Evolutionary conservation across 2,888 invertebrate species (phyloP), one percentile per base, ranked within the genome.

Genomic region (Noctua comes): DNA sequence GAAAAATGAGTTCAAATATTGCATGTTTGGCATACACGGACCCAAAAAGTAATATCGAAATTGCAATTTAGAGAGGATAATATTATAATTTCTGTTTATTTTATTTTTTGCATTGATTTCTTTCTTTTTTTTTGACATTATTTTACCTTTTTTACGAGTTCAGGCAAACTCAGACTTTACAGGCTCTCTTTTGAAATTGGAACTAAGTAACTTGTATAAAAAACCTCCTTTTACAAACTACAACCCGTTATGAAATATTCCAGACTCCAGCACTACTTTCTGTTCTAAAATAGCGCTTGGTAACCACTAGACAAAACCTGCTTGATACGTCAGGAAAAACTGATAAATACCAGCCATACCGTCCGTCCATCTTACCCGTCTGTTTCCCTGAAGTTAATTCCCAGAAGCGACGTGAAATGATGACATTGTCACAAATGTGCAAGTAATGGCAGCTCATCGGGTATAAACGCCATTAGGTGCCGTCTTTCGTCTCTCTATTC

Each of bases 391-490:
- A 74, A 70, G 69, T 68, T 83, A 73, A 80, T 80, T 76, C 43
- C 57, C 74, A 57, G 51, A 46, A 73, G 68, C 76, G 77, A 73
- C 77, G 75, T 70, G 82, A 76, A 84, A 85, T 81, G 79, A 85
- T 80, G 86, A 87, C 88, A 79, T 86, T 83, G 88, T 72, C 71
- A 72, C 66, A 70, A 84, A 84, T 83, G 64, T 83, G 86, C 84
- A 83, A 84, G 83, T 84, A 83, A 86, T 72, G 86, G 71, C 71
- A 86, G 68, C 78, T 84, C 86, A 84, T 84, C 54, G 83, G 40
- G 64, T 74, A 74, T 84, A 68, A 78, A 48, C 46, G 83, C 87
- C 62, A 78, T 83, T 84, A 78, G 69, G 86, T 36, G 54, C 59
- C 70, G 66, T 40, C 71, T 79, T 64, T 64, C 64, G 21, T 31